Evolutionary conservation across 2,888 invertebrate species (phyloP), one percentile per base, ranked within the genome.

Genomic region (Ecdyonurus torrentis): DNA sequence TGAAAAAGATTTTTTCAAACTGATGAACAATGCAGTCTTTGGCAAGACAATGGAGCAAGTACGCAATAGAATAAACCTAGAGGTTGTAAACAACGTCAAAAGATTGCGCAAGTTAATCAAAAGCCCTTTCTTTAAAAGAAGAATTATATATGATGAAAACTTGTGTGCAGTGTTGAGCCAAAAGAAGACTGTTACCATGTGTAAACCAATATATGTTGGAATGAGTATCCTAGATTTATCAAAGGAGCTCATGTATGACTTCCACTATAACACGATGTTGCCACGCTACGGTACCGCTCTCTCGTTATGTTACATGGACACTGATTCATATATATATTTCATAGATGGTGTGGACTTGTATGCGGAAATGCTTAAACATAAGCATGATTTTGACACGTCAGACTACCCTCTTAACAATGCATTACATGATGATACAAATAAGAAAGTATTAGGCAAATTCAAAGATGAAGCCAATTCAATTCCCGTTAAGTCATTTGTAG

Each of bases 201-300:
- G 71, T 60, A 72, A 72, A 65, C 71, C 70, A 7, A 67, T 71
- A 5, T 70, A 70, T 64, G 66, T 70, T 1, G 70, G 70, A 1
- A 67, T 71, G 53, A 64, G 65, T 19, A 66, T 71, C 5, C 65
- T 72, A 37, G 71, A 72, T 61, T 60, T 71, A 3, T 69, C 70
- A 1, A 70, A 72, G 66, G 63, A 22, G 10, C 61, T 59, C 25
- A 63, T 66, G 55, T 66, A 67, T 63, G 66, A 67, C 7, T 71
- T 71, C 63, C 69, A 69, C 65, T 70, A 69, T 61, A 64, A 69
- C 58, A 68, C 65, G 60, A 66, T 71, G 64, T n/a, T 25, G 2
- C 50, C 25, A 5, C 52, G 61, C 20, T 69, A 67, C 59, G 52
- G 53, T 15, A 25, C 66, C 58, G 15, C 5, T 15, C 5, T 10